phyloP scores from a whole-genome alignment of 2,888 invertebrate genomes.

The Ophion ventricosus region DNA sequence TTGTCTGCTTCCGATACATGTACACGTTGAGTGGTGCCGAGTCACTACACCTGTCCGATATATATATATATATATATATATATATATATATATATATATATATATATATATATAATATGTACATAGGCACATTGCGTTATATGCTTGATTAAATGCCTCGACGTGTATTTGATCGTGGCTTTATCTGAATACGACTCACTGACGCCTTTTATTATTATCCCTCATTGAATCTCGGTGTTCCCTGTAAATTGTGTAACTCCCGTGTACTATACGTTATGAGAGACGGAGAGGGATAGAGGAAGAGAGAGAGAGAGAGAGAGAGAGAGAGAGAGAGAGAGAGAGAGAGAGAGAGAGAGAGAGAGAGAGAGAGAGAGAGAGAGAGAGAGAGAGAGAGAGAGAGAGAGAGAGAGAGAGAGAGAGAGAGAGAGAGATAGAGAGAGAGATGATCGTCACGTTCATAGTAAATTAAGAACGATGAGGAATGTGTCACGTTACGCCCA shows the following conservation, averaged over 20 bases:
- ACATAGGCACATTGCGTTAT: constrained; percentile 11
- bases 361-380: background rate
- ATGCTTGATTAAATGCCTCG: constrained; percentile 56
- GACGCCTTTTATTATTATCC: constrained; percentile 57
- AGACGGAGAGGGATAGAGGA: background rate
- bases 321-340: background rate
- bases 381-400: background rate
- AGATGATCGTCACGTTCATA: background rate
- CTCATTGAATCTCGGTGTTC: constrained; percentile 34
- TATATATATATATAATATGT: constrained; percentile 19
- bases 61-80: background rate
- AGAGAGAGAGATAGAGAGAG: too few species aligned
- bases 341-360: too few species aligned
- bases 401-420: background rate
- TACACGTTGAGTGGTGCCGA: constrained; percentile 10
- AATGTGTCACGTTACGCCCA: background rate
- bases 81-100: background rate
- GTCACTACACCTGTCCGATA: constrained; percentile 3
- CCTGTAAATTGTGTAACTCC: constrained; percentile 7
- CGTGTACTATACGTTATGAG: background rate
- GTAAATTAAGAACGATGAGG: background rate
- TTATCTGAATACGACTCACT: constrained; percentile 59
- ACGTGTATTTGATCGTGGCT: constrained; percentile 56
- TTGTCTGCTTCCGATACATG: constrained; percentile 39
- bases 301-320: background rate